Conservation (phyloP, 2,113 vertebrate genomes). For the Archocentrus centrarchus region DNA sequence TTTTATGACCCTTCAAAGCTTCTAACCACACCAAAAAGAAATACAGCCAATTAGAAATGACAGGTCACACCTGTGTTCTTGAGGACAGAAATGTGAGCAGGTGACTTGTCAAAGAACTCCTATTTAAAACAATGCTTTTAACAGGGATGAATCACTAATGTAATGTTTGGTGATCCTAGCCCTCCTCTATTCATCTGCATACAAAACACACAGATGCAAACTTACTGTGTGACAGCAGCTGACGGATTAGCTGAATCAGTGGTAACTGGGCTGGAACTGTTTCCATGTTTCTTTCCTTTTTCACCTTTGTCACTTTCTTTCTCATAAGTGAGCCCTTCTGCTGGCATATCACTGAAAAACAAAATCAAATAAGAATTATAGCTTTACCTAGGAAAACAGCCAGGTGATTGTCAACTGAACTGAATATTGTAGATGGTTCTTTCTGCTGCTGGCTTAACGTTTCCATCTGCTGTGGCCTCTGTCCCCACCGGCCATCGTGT, state of each 20-base stretch:
- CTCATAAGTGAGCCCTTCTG: conserved; percentile 55
- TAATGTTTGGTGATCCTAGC: neutral
- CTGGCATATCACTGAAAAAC: conserved; percentile 62
- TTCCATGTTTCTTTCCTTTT: conserved; percentile 48
- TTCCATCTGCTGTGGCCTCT: neutral
- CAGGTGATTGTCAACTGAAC: neutral
- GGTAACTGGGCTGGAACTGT: conserved; percentile 34
- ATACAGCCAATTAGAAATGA: neutral
- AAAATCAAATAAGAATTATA: neutral
- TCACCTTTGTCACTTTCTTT: conserved; percentile 44
- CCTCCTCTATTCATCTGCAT: neutral
- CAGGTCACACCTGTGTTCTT: neutral
- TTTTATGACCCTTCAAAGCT: neutral
- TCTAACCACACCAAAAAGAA: neutral
- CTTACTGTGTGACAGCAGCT: conserved; percentile 68
- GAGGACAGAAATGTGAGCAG: neutral
- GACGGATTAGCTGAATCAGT: conserved; percentile 48
- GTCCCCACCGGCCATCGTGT: neutral
- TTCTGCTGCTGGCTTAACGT: neutral
- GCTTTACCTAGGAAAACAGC: neutral
- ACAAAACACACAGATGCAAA: neutral
- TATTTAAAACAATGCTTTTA: neutral
- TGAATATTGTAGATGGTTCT: neutral
- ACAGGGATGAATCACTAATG: neutral
- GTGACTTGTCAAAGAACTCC: neutral